phyloP scores from a whole-genome alignment of 1,140 invertebrate genomes.

The Drosophila kepulauana region DNA sequence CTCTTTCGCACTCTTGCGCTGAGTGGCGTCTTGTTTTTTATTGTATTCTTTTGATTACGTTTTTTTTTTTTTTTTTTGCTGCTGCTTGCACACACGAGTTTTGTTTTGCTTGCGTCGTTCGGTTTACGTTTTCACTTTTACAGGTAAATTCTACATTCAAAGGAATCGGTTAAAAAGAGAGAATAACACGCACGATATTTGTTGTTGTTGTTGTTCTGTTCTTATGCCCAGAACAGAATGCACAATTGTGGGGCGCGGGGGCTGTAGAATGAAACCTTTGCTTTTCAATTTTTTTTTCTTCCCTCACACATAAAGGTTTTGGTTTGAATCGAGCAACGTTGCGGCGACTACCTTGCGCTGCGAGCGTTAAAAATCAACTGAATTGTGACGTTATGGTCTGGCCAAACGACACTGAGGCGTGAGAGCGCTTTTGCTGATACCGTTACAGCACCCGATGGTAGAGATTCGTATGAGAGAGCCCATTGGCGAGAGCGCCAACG shows the following conservation, averaged over 20 bases:
- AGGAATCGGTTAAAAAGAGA: conserved; percentile 37
- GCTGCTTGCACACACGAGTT: conserved; percentile 64
- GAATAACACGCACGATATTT: conserved; percentile 40
- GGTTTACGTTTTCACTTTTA: conserved; percentile 77
- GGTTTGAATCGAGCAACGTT: conserved; percentile 24
- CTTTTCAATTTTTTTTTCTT: conserved; percentile 13
- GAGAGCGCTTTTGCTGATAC: conserved; percentile 56
- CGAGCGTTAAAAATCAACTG: conserved; percentile 59
- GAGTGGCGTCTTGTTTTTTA: conserved; percentile 29
- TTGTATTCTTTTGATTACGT: background rate
- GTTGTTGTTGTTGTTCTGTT: conserved; percentile 14
- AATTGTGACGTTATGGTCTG: conserved; percentile 42
- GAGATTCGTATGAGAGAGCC: conserved; percentile 21
- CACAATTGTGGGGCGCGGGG: conserved; percentile 6
- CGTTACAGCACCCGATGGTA: conserved; percentile 50
- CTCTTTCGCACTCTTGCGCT: conserved; percentile 12
- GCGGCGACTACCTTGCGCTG: conserved; percentile 52
- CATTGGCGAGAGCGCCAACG: conserved; percentile 26
- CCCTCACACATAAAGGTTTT: conserved; percentile 21
- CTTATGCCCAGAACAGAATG: conserved; percentile 16
- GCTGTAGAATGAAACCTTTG: background rate
- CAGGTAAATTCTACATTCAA: conserved; percentile 72
- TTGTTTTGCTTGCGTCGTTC: conserved; percentile 80
- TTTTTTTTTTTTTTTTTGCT: conserved; percentile 1
- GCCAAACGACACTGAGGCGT: conserved; percentile 27